These are phyloP conservation scores for Poeciliopsis infans DNA, from an alignment of 2,797 vertebrate species.

Conservation along the genomic window DNA sequence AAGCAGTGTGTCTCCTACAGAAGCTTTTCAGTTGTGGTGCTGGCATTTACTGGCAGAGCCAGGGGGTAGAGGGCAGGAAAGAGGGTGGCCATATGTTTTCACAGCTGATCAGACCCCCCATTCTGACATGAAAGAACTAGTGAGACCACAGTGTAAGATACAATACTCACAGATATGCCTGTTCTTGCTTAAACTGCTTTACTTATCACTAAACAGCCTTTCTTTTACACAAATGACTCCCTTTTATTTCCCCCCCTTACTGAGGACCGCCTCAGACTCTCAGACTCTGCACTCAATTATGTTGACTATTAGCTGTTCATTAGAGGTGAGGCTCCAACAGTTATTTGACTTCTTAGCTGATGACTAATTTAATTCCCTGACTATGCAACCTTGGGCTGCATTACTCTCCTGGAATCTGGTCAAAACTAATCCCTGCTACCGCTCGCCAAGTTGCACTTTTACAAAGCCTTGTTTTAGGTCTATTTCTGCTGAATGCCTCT, in stretches of 20 bases:
- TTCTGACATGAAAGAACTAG: constrained; percentile 78
- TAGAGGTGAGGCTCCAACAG: constrained; percentile 66
- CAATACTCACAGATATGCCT: constrained; percentile 69
- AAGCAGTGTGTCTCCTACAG: constrained; percentile 44
- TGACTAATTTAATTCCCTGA: constrained; percentile 67
- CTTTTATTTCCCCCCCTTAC: constrained; percentile 34
- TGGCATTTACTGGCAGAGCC: constrained; percentile 78
- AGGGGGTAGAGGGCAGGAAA: constrained; percentile 26
- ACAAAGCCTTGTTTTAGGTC: constrained; percentile 57
- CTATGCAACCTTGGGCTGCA: constrained; percentile 45
- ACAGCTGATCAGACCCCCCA: constrained; percentile 82
- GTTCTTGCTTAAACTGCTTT: constrained; percentile 70
- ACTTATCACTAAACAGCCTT: constrained; percentile 65
- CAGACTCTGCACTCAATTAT: constrained; percentile 71
- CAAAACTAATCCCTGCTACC: constrained; percentile 38
- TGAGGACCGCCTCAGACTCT: constrained; percentile 47
- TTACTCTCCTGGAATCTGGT: constrained; percentile 35
- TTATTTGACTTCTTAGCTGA: constrained; percentile 54
- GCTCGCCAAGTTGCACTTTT: constrained; percentile 52
- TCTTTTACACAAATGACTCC: constrained; percentile 59
- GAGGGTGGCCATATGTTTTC: constrained; percentile 74
- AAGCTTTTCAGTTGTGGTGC: constrained; percentile 72
- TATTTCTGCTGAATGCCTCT: constrained; percentile 38
- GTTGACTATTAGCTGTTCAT: constrained; percentile 68
- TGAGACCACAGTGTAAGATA: constrained; percentile 62